Percentiles rank a stretch among this genome's conserved stretches.
These are phyloP conservation scores for Novumbra hubbsi DNA, from an alignment of 2,797 vertebrate species.

Conservation along the genomic window DNA sequence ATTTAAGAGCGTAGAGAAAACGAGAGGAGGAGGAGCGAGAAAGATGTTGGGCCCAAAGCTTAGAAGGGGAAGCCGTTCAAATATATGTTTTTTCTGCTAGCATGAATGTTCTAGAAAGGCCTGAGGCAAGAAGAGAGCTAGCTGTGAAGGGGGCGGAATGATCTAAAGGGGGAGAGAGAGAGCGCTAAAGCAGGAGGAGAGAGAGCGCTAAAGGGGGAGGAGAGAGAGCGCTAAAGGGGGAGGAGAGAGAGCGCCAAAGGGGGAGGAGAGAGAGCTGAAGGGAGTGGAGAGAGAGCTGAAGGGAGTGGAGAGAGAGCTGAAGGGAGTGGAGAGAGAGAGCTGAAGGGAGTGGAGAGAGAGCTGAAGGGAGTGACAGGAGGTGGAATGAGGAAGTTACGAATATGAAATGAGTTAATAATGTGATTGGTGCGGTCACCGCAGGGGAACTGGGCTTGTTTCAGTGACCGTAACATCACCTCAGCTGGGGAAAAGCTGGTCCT, in stretches of 20 bases:
- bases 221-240: conserved; percentile 9
- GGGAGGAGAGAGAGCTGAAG: not conserved
- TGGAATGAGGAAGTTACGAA: too few species aligned
- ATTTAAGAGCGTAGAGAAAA: conserved; percentile 96
- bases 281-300: too few species aligned
- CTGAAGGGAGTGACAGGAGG: too few species aligned
- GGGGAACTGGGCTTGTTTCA: too few species aligned
- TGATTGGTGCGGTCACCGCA: too few species aligned
- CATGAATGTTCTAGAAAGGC: conserved; percentile 16
- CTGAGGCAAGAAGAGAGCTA: conserved; percentile 11
- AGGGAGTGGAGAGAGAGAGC: too few species aligned
- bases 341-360: too few species aligned
- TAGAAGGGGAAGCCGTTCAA: conserved; percentile 96
- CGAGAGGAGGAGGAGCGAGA: conserved; percentile 92
- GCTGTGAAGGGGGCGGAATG: not conserved
- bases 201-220: not conserved
- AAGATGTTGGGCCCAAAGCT: conserved; percentile 89
- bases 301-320: too few species aligned
- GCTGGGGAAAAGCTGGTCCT: too few species aligned
- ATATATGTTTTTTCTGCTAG: conserved; percentile 92
- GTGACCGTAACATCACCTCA: too few species aligned
- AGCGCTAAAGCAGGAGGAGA: conserved; percentile 15
- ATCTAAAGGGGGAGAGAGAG: conserved; percentile 3
- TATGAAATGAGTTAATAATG: too few species aligned
- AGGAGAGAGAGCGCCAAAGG: conserved; percentile 17